A percentile compares a stretch with the other conserved stretches of the same genome.
Conservation (phyloP, 2,113 vertebrate species). For the Hypomesus transpacificus region DNA sequence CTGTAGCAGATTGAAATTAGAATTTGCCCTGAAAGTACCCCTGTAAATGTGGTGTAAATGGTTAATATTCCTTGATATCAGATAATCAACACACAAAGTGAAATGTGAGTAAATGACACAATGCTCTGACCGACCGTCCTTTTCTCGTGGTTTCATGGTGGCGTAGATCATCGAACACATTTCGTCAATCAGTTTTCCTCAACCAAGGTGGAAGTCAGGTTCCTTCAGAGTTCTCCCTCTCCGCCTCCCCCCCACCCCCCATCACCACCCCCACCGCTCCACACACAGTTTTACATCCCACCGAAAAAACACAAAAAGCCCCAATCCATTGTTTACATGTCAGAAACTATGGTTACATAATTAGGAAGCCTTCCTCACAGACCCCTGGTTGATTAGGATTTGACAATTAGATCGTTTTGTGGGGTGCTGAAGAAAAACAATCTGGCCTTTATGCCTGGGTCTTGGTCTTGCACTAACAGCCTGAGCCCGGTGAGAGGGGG, state of each 20-base stretch:
- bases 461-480: conserved; percentile 41
- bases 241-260: no score
- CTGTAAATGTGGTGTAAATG: conserved; percentile 44
- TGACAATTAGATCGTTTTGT: conserved; percentile 72
- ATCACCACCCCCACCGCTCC: no score
- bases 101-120: no score
- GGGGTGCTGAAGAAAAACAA: conserved; percentile 73
- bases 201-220: no score
- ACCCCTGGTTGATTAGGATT: conserved; percentile 69
- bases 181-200: no score
- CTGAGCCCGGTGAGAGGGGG: conserved; percentile 41
- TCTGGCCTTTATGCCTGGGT: conserved; percentile 69
- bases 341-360: conserved; percentile 70
- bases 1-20: conserved; percentile 51
- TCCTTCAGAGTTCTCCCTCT: no score
- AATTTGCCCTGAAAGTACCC: conserved; percentile 38
- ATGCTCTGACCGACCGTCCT: no score
- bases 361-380: conserved; percentile 58
- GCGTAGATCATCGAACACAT: no score
- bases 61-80: conserved; percentile 19
- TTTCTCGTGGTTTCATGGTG: no score
- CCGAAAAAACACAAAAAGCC: conserved; percentile 42
- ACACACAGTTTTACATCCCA: conserved; percentile 10
- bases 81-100: no score
- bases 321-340: conserved; percentile 58